Evolutionary conservation across 92 coral and sea anemone genomes (phyloP), one percentile per base, ranked within the genome.

Genomic region (Actinostola sp.): DNA sequence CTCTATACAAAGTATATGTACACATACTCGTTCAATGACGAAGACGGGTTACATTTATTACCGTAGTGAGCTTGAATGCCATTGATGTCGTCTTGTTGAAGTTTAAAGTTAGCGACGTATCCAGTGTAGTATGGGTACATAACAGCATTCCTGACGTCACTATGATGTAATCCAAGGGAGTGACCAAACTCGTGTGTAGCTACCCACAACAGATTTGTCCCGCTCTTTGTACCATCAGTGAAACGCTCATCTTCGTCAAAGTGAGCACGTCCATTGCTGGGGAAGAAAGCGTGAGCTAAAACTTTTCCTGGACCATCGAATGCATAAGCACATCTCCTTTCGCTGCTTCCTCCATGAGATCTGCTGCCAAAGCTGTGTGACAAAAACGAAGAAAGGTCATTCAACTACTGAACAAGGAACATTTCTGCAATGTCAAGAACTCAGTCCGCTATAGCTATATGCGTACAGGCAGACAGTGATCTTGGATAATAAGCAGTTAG

Each of bases 131-230:
- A 78, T 1, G 97, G 94, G 77, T 84, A 92, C 94, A 92, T 89
- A 60, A 92, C 87, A n/a, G 97, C 72, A 0, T 89, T 88, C 31
- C 85, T 76, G 68, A 92, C 94, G 48, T 85, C 73, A 56, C 92
- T 82, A 63, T 92, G 92, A 11, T 89, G 24, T 27, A 92, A 59
- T 1, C 94, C 94, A 33, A 92, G 76, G n/a, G 95, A 68, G 51
- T 92, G 97, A 0, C 97, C 97, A 67, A 92, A 89, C 79, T 92
- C 97, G 83, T 92, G 97, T 1, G 86, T 87, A 15, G 97, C 97
- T 30, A 92, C 95, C 84, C 89, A 86, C 26, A 92, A 73, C 16
- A 92, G 86, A 36, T 92, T 84, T n/a, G 89, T 86, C 1, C 94
- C 94, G 6, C 76, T 21, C 11, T 77, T 55, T 14, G 79, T 78